phyloP scores from a whole-genome alignment of 2,113 vertebrate species.

The Peucedramus taeniatus region DNA sequence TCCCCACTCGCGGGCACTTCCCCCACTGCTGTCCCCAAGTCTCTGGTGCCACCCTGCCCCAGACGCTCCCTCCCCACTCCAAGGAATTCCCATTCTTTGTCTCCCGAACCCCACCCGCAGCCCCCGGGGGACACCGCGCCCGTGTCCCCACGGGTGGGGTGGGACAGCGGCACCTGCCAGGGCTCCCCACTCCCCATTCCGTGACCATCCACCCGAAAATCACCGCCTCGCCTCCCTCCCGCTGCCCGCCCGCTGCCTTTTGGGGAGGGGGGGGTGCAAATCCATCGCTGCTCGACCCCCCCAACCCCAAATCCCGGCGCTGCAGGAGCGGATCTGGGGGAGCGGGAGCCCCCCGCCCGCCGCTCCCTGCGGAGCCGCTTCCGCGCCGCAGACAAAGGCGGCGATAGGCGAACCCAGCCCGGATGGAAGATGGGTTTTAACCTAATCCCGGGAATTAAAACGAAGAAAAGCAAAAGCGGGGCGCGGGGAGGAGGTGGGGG shows the following conservation, averaged over 20 bases:
- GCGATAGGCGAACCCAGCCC: background rate
- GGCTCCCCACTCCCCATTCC: background rate
- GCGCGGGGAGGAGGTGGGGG: background rate
- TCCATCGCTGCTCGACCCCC: background rate
- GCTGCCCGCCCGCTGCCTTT: too few relatives aligned
- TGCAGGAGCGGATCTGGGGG: background rate
- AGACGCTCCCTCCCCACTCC: background rate
- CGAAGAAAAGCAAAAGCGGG: background rate
- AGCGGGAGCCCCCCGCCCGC: background rate
- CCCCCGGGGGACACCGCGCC: background rate
- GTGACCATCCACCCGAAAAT: background rate
- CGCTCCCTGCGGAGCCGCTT: background rate
- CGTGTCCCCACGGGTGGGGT: background rate
- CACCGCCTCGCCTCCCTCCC: background rate
- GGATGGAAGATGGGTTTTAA: background rate
- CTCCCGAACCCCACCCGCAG: background rate
- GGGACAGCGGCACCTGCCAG: background rate
- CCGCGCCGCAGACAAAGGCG: slow-evolving; percentile 4
- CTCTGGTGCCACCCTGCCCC: background rate
- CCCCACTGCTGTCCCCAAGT: background rate
- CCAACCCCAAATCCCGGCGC: background rate
- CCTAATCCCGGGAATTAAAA: background rate
- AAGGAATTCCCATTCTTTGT: background rate
- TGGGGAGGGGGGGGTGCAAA: too few relatives aligned
- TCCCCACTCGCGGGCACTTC: accelerated